Conservation (phyloP, 2,113 vertebrate genomes). For the Pelmatolapia mariae region DNA sequence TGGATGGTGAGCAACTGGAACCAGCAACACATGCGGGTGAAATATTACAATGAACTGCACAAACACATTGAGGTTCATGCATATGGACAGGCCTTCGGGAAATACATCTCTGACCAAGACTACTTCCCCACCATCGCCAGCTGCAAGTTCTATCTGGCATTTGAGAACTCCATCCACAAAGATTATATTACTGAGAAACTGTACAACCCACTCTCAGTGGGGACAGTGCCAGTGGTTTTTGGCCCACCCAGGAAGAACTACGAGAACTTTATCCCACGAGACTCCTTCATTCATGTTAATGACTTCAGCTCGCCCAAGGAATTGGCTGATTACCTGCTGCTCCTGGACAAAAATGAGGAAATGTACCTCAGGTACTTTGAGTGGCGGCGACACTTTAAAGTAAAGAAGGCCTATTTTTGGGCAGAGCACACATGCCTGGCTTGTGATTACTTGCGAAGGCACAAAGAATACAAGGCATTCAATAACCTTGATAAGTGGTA, state of each 20-base stretch:
- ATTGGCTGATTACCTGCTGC: conserved; percentile 89
- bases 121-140: conserved; percentile 92
- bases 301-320: conserved; percentile 92
- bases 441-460: conserved; percentile 90
- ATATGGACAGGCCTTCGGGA: conserved; percentile 91
- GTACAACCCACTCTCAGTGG: conserved; percentile 90
- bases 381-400: conserved; percentile 92
- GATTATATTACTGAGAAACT: conserved; percentile 99
- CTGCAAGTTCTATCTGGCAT: conserved; percentile 97
- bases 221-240: conserved; percentile 89
- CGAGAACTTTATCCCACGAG: conserved; percentile 92
- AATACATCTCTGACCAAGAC: conserved; percentile 88
- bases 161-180: conserved; percentile 97
- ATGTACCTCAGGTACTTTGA: conserved; percentile 92
- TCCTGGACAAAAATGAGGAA: conserved; percentile 91
- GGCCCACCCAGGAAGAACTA: conserved; percentile 93
- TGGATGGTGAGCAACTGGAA: conserved; percentile 99
- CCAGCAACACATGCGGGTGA: conserved; percentile 89
- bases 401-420: conserved; percentile 90
- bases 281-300: conserved; percentile 94
- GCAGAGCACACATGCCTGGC: conserved; percentile 94
- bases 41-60: conserved; percentile 94
- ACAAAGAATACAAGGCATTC: conserved; percentile 90
- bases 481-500: conserved; percentile 96
- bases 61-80: conserved; percentile 94